Percentiles rank a stretch among this genome's conserved stretches.
phyloP scores from a whole-genome alignment of 2,888 invertebrate species.

The Platerodrilus igneus region DNA sequence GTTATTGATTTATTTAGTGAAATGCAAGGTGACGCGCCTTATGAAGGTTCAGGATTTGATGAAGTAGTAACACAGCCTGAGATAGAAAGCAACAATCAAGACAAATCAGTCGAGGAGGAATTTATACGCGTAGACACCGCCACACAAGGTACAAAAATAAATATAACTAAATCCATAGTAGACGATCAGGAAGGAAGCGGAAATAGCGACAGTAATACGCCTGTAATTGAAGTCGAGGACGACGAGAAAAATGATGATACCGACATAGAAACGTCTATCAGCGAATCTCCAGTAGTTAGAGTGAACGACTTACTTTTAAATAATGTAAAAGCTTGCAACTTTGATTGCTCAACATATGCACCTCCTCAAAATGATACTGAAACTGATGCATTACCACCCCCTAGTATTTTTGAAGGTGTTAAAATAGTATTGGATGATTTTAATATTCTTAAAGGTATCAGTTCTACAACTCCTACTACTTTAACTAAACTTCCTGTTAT shows the following conservation, averaged over 20 bases:
- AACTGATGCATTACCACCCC: constrained; percentile 28
- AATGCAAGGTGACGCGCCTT: constrained; percentile 36
- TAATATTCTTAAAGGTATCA: constrained; percentile 23
- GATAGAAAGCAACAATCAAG: constrained; percentile 23
- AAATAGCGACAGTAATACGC: constrained; percentile 32
- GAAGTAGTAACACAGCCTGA: constrained; percentile 20
- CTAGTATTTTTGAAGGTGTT: constrained; percentile 35
- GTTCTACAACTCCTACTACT: constrained; percentile 7
- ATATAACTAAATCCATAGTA: no score
- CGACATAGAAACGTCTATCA: constrained; percentile 13
- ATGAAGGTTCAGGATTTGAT: constrained; percentile 35
- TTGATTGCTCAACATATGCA: constrained; percentile 29
- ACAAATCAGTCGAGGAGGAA: constrained; percentile 17
- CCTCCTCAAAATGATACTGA: constrained; percentile 15
- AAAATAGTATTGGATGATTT: constrained; percentile 36
- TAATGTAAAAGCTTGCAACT: constrained; percentile 23
- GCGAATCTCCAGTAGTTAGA: constrained; percentile 6
- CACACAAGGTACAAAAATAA: neutral
- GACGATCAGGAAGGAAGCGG: constrained; percentile 44
- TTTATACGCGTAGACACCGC: constrained; percentile 10
- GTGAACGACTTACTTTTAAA: constrained; percentile 7
- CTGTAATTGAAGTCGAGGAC: constrained; percentile 20
- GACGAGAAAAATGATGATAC: constrained; percentile 19
- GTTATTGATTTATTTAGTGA: constrained; percentile 19
- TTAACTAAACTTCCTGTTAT: no score